Evolutionary conservation across 2,113 vertebrate species (phyloP), one percentile per base, ranked within the genome.

Genomic region (Trichechus manatus): DNA sequence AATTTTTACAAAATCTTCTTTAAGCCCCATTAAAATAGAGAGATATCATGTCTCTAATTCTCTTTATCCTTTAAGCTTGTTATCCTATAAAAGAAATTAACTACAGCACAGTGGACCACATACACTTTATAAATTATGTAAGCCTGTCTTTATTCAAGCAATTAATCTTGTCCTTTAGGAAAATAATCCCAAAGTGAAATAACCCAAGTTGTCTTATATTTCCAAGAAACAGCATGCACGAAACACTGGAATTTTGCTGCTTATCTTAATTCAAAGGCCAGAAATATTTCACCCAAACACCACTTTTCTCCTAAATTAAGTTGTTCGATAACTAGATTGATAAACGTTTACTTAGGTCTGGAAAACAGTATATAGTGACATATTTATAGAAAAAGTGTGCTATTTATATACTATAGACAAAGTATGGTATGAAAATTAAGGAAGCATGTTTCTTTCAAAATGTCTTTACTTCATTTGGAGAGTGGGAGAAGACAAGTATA

Each of bases 31-130:
- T 96, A 92, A 95, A 92, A 96, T 79, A n/a, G 74, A 97, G 70
- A 97, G 68, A 96, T 96, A 96, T n/a, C 11, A 87, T 66, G 64
- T 93, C 72, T 87, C 75, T 91, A 89, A 79, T 79, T 97, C 92
- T 93, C 86, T 91, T 97, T 94, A 95, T 96, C 70, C 14, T 89
- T 95, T 97, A 97, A 98, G 79, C 85, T 94, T 96, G 78, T 94
- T 97, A 95, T 89, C 56, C 80, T 85, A 33, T 81, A 75, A 97
- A 89, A 84, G 53, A 95, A 81, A 50, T 94, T 95, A 97, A 97
- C 72, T 93, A 72, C 59, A 86, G 68, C 61, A 90, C 42, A 93
- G 74, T 94, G 42, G 72, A 70, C 79, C n/a, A 84, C 47, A 81
- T 86, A 68, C 56, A 95, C 53, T 56, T 91, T 84, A 89, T 89